Evolutionary conservation across 2,888 invertebrate species (phyloP).

Genomic region (Epinotia brunnichana): DNA sequence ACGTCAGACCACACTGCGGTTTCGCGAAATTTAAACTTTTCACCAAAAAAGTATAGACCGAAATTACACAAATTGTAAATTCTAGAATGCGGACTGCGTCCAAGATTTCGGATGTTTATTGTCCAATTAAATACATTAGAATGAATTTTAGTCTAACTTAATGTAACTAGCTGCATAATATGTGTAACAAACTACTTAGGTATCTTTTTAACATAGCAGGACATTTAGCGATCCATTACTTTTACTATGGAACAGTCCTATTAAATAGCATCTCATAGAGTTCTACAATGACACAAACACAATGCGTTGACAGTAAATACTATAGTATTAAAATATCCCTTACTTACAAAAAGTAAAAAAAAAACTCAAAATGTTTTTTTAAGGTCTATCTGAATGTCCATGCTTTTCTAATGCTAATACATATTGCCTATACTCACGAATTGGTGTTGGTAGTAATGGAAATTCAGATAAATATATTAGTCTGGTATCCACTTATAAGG

Average conservation of each 20-base stretch:
- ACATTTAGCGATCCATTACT: no score
- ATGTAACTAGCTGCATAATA: no score
- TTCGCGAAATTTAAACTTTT: constrained; percentile 28
- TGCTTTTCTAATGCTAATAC: constrained; percentile 8
- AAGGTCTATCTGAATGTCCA: background rate
- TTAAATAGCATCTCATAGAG: no score
- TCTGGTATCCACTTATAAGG: constrained; percentile 19
- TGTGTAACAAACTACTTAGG: no score
- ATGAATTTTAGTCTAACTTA: background rate
- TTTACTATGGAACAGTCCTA: no score
- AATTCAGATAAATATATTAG: constrained; percentile 1
- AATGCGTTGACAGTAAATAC: no score
- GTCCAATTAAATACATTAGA: constrained; percentile 25
- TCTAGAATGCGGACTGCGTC: background rate
- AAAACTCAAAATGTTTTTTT: background rate
- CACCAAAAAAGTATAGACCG: background rate
- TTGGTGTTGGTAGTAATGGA: constrained; percentile 15
- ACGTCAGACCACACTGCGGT: constrained; percentile 25
- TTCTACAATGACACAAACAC: no score
- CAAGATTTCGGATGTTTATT: constrained; percentile 11
- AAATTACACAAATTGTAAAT: background rate
- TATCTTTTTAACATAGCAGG: no score
- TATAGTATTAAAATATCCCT: background rate
- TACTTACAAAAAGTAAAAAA: background rate
- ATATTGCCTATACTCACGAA: constrained; percentile 14